Percentiles rank a stretch among this genome's conserved stretches.
phyloP scores from a whole-genome alignment of 2,797 vertebrate species.

The Taeniopygia guttata region DNA sequence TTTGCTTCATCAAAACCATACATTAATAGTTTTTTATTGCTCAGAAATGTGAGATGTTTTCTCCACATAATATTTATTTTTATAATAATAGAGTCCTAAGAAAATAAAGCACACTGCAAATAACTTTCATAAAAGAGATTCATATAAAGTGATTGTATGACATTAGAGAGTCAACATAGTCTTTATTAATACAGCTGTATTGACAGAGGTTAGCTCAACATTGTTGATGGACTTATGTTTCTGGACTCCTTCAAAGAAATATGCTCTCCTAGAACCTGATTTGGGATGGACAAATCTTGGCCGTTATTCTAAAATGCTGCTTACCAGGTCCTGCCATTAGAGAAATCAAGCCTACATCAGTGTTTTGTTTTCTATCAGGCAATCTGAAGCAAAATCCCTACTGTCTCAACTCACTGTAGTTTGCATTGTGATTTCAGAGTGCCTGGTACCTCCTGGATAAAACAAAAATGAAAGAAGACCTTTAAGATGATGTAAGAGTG shows the following conservation, averaged over 20 bases:
- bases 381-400: neutral
- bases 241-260: neutral
- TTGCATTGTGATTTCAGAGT: neutral
- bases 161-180: neutral
- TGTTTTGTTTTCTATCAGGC: neutral
- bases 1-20: neutral
- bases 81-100: neutral
- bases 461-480: neutral
- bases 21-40: neutral
- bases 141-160: neutral
- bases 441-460: neutral
- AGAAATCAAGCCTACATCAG: neutral
- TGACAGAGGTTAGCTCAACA: neutral
- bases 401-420: neutral
- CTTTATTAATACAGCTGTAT: neutral
- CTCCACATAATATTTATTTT: neutral
- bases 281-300: neutral
- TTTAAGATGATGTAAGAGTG: neutral
- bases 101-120: neutral
- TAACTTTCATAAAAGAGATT: neutral
- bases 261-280: accelerated
- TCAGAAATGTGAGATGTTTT: neutral
- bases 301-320: neutral
- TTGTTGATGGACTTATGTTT: neutral
- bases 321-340: neutral